Evolutionary conservation across 1,140 invertebrate genomes (phyloP).

Genomic region (Drosophila sechellia): DNA sequence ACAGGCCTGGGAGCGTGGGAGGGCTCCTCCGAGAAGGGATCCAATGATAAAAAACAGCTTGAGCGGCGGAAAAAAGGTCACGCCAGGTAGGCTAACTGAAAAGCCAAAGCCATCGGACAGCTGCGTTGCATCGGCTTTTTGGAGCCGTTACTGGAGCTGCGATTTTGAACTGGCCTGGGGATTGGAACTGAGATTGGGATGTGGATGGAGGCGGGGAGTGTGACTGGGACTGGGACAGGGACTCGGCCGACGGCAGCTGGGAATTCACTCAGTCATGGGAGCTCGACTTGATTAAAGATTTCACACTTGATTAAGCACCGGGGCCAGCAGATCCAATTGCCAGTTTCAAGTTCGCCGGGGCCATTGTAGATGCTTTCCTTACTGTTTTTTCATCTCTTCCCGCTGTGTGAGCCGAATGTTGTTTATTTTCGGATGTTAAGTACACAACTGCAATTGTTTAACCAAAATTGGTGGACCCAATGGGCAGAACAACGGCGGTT

Average conservation of each 20-base stretch:
- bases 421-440: slow-evolving; percentile 1
- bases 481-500: background rate
- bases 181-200: slow-evolving; percentile 22
- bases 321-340: slow-evolving; percentile 21
- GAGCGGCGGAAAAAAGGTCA: slow-evolving; percentile 59
- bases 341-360: slow-evolving; percentile 21
- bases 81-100: slow-evolving; percentile 54
- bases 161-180: slow-evolving; percentile 30
- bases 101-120: slow-evolving; percentile 49
- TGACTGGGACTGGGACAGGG: slow-evolving; percentile 37
- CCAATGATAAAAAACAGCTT: slow-evolving; percentile 28
- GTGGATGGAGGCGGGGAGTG: slow-evolving; percentile 9
- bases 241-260: slow-evolving; percentile 42
- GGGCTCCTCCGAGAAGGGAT: slow-evolving; percentile 37
- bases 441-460: slow-evolving; percentile 8
- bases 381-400: slow-evolving; percentile 2
- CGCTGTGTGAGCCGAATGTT: slow-evolving; percentile 1
- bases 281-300: slow-evolving; percentile 71
- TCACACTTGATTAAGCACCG: slow-evolving; percentile 73
- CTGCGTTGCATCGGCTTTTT: slow-evolving; percentile 58
- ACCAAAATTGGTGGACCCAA: slow-evolving; percentile 2
- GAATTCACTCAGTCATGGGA: slow-evolving; percentile 42
- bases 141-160: slow-evolving; percentile 26
- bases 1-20: slow-evolving; percentile 70
- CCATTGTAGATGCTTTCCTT: slow-evolving; percentile 5